Base-by-base conservation (phyloP, 1,140 invertebrate genomes). In the Hydropsyche tenuis region DNA sequence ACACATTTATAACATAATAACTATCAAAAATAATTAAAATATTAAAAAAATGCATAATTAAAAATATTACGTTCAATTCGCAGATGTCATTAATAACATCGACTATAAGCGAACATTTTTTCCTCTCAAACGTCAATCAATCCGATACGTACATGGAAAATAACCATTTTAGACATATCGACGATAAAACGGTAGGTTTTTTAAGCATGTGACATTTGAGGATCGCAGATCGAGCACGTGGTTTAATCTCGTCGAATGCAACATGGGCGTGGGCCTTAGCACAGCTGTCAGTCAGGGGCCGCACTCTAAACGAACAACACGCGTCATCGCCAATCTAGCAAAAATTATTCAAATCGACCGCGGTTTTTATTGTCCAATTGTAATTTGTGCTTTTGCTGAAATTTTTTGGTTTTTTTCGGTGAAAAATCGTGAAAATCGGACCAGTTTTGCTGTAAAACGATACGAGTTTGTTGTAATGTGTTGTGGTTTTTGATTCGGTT, bases 221-320 rank as follows among this genome's bases (percentile, higher is more conserved):
- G 25, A 60, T 20, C 56, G 12, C 18, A 11, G 56, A 60, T 60
- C 56, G 56, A 60, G 56, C 56, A 60, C 56, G 56, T 60, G 56
- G 56, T 60, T 60, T 9, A 25, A 6, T 18, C 23, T 25, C 25
- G 11, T 60, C 56, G 18, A 20, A 22, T 60, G 56, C 23, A 27
- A 42, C 48, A 42, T 65, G 63, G 30, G 63, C 63, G 63, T 65
- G 30, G 63, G 63, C 63, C 3, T 43, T 11, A 42, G 68, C 12
- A 22, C 48, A 46, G 68, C 46, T 60, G 46, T 70, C 68, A 70
- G 68, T 70, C 48, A 37, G 42, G 68, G 27, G 14, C 68, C 68
- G 68, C 68, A 27, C 68, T 16, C 27, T 56, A 18, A 12, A 22
- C 48, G 27, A 48, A 60, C 51, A 70, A 37, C 68, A 70, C 51